Percentiles rank a stretch among this genome's conserved stretches.
These are phyloP conservation scores for Trididemnum clinides DNA, from an alignment of 23 tunicate genomes.

Conservation along the genomic window DNA sequence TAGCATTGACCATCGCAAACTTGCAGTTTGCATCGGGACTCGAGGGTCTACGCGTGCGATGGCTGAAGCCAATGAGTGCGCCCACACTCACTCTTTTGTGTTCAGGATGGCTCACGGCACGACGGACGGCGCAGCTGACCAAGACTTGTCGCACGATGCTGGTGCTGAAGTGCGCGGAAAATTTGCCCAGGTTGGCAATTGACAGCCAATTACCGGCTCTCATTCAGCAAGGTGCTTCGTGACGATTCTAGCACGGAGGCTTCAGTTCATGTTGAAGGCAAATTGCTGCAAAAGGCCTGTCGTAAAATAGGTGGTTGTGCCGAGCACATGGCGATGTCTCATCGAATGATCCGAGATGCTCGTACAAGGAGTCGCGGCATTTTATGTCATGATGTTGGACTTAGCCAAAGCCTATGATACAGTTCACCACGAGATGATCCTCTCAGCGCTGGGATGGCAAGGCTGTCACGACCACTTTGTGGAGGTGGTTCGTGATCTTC, in stretches of 20 bases:
- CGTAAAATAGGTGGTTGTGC: not conserved
- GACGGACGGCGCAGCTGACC: not conserved
- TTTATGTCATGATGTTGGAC: not conserved
- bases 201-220: not conserved
- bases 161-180: not conserved
- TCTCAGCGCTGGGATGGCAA: not conserved
- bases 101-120: not conserved
- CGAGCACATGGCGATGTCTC: not conserved
- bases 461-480: not conserved
- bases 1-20: not conserved
- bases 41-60: not conserved
- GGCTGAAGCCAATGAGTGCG: not conserved
- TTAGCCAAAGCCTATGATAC: not conserved
- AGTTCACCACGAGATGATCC: not conserved
- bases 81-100: not conserved
- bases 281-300: not conserved
- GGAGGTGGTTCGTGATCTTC: not conserved
- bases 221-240: not conserved
- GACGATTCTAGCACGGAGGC: not conserved
- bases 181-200: not conserved
- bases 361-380: not conserved
- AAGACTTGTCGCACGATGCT: not conserved
- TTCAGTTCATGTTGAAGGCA: not conserved
- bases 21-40: not conserved
- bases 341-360: not conserved